Evolutionary conservation across 2,113 vertebrate species (phyloP).

Genomic region (Chionodraco myersi): DNA sequence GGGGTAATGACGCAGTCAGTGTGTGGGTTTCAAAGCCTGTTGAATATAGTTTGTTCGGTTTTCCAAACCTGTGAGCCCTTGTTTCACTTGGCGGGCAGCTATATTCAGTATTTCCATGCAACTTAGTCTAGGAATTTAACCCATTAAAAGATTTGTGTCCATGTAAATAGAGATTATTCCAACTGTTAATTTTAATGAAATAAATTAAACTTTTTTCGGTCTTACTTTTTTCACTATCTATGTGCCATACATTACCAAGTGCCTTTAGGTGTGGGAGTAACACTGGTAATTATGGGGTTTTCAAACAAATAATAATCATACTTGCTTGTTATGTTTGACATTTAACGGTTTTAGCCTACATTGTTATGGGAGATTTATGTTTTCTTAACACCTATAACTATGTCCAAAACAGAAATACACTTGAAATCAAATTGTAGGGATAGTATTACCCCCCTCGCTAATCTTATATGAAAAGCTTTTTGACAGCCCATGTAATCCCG

Average conservation of each 20-base stretch:
- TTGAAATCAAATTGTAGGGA: not conserved
- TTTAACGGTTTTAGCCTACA: not conserved
- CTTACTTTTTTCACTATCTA: not conserved
- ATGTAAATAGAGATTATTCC: not conserved
- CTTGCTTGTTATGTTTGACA: not conserved
- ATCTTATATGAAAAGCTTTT: not conserved
- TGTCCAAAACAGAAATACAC: not conserved
- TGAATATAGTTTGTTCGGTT: constrained; percentile 5
- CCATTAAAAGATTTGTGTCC: not conserved
- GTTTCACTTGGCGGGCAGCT: constrained; percentile 48
- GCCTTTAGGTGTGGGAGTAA: constrained; percentile 28
- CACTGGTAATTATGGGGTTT: not conserved
- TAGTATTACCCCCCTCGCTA: not conserved
- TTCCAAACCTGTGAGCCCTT: constrained; percentile 11
- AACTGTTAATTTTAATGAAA: not conserved
- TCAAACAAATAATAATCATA: not conserved
- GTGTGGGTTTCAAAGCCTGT: constrained; percentile 39
- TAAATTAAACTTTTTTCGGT: not conserved
- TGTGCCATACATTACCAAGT: not conserved
- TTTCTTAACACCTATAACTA: not conserved
- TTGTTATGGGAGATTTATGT: not conserved
- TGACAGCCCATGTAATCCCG: not conserved
- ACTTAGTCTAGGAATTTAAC: constrained; percentile 50
- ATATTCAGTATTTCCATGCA: constrained; percentile 60
- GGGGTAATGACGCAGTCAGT: constrained; percentile 69